Base-by-base conservation (phyloP, 2,797 vertebrate genomes). In the Eremophila alpestris region DNA sequence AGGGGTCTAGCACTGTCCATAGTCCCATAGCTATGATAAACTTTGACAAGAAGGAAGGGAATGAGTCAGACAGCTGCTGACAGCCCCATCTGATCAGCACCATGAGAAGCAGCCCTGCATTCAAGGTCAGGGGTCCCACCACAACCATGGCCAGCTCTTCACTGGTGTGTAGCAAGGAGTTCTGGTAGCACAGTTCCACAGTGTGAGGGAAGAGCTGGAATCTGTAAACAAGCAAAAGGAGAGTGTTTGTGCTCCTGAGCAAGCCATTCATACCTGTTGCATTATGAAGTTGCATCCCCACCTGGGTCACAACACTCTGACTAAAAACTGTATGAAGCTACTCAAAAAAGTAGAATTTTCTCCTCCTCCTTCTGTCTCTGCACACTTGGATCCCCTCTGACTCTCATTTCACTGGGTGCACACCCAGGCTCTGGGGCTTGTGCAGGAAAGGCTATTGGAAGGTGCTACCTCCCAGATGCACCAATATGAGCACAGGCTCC, bases 61-160 rank as follows among this genome's bases (percentile, higher is more conserved):
- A 98, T 98, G 98, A 99, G 97, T 97, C 98, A 99, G 99, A 99
- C 97, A 98, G 96, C 96, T 98, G 98, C 98, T 99, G 99, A 99
- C 99, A 99, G 98, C 98, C 98, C 98, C 99, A 99, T 99, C 98
- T 98, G 98, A 99, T 98, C 98, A 99, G 98, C 98, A 99, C 98
- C 98, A 99, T 98, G 97, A 99, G 97, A 96, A 99, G 97, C 93
- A 98, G 97, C 92, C 96, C 93, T 85, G 96, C 91, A 4, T 99
- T 99, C 98, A 99, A 98, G 98, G 98, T 98, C 97, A 99, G 98
- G 96, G 99, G 98, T 98, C 99, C 99, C 96, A 98, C 97, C 93
- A 98, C 96, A 81, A 99, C 98, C 98, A 99, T 97, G 80, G 98
- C 97, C 98, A 99, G 76, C 97, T 99, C 99, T 98, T 99, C 99